A percentile compares a stretch with the other conserved stretches of the same genome.
phyloP scores from a whole-genome alignment of 2,888 invertebrate species.

The Stenodera caucasica region DNA sequence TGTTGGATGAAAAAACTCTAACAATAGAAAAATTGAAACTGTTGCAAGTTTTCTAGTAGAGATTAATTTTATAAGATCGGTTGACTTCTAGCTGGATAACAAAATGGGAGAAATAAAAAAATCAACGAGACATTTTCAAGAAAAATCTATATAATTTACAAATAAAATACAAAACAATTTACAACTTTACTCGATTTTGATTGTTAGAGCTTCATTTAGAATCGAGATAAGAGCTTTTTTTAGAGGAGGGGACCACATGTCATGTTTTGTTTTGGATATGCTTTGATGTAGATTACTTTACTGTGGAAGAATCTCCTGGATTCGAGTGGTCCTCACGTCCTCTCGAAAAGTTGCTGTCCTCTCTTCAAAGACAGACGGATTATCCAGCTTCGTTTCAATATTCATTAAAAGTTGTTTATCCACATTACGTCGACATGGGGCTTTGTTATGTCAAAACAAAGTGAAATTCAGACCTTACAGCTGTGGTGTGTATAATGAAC shows the following conservation, averaged over 20 bases:
- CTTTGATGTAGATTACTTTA: constrained; percentile 30
- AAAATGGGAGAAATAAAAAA: neutral
- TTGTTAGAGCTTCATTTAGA: neutral
- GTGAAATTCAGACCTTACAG: neutral
- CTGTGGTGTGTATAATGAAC: neutral
- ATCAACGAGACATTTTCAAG: too few relatives aligned
- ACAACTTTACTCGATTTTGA: too few relatives aligned
- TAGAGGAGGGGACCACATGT: too few relatives aligned
- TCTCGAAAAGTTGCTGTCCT: constrained; percentile 24
- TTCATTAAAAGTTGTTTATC: constrained; percentile 13
- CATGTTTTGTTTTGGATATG: constrained; percentile 28
- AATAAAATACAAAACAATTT: too few relatives aligned
- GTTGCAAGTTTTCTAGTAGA: neutral
- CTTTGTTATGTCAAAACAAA: constrained; percentile 1
- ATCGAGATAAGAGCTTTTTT: neutral
- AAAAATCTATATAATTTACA: too few relatives aligned
- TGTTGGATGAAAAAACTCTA: constrained; percentile 38
- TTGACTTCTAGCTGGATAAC: neutral
- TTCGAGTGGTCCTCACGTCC: neutral
- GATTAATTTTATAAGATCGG: neutral
- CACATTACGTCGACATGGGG: neutral
- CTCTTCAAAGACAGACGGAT: constrained; percentile 16
- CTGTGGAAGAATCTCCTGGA: neutral
- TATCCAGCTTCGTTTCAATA: constrained; percentile 12
- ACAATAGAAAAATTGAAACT: constrained; percentile 33